phyloP scores from a whole-genome alignment of 1,140 invertebrate species.

The Heliconius eleuchia region DNA sequence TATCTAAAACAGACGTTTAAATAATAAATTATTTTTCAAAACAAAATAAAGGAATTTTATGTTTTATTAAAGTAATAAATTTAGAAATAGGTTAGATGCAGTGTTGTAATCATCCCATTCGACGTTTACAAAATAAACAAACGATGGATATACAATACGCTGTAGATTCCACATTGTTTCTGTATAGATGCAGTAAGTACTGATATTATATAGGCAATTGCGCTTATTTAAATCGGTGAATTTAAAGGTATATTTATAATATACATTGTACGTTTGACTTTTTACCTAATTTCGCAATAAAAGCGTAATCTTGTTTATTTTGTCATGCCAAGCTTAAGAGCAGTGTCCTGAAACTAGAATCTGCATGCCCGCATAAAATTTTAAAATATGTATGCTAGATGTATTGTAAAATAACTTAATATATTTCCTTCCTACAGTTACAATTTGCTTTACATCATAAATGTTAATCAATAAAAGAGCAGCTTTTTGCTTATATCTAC shows the following conservation, averaged over 20 bases:
- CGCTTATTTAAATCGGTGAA: neutral
- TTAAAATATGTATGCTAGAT: no score
- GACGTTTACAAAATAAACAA: neutral
- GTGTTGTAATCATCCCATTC: neutral
- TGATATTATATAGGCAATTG: no score
- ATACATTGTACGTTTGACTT: no score
- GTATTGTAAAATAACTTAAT: no score
- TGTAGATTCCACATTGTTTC: neutral
- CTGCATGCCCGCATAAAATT: no score
- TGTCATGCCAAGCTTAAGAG: neutral
- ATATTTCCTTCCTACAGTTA: no score
- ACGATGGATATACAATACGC: neutral
- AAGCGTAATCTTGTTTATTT: neutral
- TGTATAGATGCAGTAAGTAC: constrained; percentile 2
- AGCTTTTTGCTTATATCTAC: no score
- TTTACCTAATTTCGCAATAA: neutral
- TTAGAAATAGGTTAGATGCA: neutral
- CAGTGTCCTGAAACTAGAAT: no score
- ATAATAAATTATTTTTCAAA: neutral
- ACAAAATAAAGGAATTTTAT: neutral
- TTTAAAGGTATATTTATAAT: no score
- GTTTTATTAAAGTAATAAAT: no score
- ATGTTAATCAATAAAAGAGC: no score
- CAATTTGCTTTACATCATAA: no score
- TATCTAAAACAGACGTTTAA: neutral